These are phyloP conservation scores for Lysiphlebus fabarum DNA, from an alignment of 1,140 invertebrate species.

Conservation along the genomic window DNA sequence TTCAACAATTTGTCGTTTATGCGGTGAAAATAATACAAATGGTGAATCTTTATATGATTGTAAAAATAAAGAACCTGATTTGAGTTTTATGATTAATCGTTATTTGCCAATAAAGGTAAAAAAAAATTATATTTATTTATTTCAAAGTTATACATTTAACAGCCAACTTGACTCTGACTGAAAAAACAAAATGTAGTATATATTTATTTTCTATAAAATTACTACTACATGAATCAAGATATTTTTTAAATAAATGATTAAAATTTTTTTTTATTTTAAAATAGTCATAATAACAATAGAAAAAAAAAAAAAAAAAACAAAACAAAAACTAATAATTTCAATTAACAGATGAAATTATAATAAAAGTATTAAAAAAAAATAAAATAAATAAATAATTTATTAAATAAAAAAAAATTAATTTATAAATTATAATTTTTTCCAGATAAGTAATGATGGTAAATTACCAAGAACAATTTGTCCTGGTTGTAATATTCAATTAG, in stretches of 20 bases:
- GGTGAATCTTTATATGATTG: conserved; percentile 62
- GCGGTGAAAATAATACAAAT: conserved; percentile 67
- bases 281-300: neutral
- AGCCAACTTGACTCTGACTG: conserved; percentile 61
- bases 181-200: conserved; percentile 36
- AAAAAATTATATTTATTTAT: conserved; percentile 34
- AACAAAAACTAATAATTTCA: conserved; percentile 11
- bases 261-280: neutral
- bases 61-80: conserved; percentile 59
- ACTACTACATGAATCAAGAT: conserved; percentile 49
- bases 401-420: conserved; percentile 15
- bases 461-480: conserved; percentile 69
- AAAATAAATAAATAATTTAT: too few relatives aligned
- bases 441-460: conserved; percentile 68
- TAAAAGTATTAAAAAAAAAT: neutral
- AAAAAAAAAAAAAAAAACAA: neutral
- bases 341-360: neutral
- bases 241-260: conserved; percentile 28
- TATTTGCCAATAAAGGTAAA: conserved; percentile 74
- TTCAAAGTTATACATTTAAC: conserved; percentile 41
- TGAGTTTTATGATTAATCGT: conserved; percentile 64
- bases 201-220: conserved; percentile 40
- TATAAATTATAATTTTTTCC: conserved; percentile 31
- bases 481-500: conserved; percentile 70
- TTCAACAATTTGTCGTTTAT: conserved; percentile 69